Evolutionary conservation across 2,113 vertebrate genomes (phyloP).

Genomic region (Lates calcarifer): DNA sequence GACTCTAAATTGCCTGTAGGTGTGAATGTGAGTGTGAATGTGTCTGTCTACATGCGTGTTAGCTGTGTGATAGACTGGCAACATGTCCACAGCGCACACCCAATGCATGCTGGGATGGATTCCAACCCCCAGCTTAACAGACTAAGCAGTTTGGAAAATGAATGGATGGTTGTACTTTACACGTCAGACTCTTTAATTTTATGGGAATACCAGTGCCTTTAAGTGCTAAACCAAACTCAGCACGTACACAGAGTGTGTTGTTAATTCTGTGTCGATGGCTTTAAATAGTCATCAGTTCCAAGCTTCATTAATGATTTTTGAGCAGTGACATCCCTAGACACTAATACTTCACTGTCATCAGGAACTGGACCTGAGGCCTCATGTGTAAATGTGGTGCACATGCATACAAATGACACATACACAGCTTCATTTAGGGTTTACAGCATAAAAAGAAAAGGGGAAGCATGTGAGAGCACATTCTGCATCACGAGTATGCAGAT

Average conservation of each 20-base stretch:
- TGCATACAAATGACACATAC: constrained; percentile 43
- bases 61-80: constrained; percentile 47
- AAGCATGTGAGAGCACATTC: neutral
- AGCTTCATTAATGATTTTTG: constrained; percentile 61
- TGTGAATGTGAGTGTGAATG: constrained; percentile 56
- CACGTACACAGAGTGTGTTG: neutral
- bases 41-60: constrained; percentile 45
- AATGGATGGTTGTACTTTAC: neutral
- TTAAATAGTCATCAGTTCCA: constrained; percentile 39
- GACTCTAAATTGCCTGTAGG: constrained; percentile 43
- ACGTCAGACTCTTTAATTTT: neutral
- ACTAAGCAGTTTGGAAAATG: constrained; percentile 22
- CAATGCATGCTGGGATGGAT: constrained; percentile 45
- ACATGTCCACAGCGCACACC: constrained; percentile 35
- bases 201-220: neutral
- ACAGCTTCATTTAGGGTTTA: neutral
- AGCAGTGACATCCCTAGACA: constrained; percentile 44
- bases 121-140: constrained; percentile 2
- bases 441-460: neutral
- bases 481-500: neutral
- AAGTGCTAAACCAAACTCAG: constrained; percentile 17
- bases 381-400: constrained; percentile 14
- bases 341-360: constrained; percentile 54
- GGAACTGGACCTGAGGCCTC: constrained; percentile 10
- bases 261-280: constrained; percentile 46